A percentile compares a stretch with the other conserved stretches of the same genome.
Evolutionary conservation across 1,140 invertebrate genomes (phyloP).

Genomic region (Pseudomyrmex flavicornis): DNA sequence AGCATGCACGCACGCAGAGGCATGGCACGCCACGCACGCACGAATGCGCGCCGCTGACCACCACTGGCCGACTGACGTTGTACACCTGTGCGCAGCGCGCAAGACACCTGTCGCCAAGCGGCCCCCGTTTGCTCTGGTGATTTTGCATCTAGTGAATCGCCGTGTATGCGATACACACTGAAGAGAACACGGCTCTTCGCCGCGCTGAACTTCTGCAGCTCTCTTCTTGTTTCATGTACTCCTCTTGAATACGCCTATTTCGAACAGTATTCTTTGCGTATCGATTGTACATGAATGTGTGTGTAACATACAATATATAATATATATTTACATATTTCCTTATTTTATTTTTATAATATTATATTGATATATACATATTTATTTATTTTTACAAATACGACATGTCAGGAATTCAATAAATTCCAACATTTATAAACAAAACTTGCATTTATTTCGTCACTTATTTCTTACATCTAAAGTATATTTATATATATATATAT

Average conservation of each 20-base stretch:
- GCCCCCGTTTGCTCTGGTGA: constrained; percentile 54
- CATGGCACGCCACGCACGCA: constrained; percentile 60
- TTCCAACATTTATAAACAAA: constrained; percentile 43
- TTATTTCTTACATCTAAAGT: constrained; percentile 41
- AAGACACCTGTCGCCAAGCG: constrained; percentile 65
- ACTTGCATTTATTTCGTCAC: constrained; percentile 51
- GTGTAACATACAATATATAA: too few relatives aligned
- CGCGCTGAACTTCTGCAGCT: neutral
- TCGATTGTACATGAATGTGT: neutral
- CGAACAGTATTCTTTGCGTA: too few relatives aligned
- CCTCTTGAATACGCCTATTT: too few relatives aligned
- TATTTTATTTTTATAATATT: too few relatives aligned
- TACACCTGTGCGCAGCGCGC: constrained; percentile 69
- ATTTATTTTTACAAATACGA: neutral
- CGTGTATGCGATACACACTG: neutral
- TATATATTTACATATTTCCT: too few relatives aligned
- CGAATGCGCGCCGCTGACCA: constrained; percentile 70
- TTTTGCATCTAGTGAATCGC: constrained; percentile 62
- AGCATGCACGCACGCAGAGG: constrained; percentile 24
- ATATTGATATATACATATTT: neutral
- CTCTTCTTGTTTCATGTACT: neutral
- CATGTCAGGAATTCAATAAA: neutral
- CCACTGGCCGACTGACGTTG: constrained; percentile 66
- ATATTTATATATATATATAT: neutral
- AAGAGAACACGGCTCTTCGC: neutral